Evolutionary conservation across 2,888 invertebrate genomes (phyloP).

Genomic region (Glaucopsyche alexis): DNA sequence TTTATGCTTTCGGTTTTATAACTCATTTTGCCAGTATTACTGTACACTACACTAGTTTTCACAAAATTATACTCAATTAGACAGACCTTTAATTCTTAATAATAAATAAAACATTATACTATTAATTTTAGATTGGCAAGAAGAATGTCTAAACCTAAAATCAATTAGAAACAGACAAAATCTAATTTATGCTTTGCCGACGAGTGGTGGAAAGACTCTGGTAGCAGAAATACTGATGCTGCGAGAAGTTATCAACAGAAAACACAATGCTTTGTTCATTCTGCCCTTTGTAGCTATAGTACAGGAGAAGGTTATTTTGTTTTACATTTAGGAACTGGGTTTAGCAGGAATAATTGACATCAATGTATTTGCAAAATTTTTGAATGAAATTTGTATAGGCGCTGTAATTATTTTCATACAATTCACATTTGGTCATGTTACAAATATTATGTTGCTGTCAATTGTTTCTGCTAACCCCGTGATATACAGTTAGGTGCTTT

Average conservation of each 20-base stretch:
- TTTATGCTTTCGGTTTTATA: background rate
- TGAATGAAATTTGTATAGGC: too few relatives aligned
- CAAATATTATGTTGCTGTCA: too few relatives aligned
- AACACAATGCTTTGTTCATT: constrained; percentile 92
- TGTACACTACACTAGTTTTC: too few relatives aligned
- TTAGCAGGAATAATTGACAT: too few relatives aligned
- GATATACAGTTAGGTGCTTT: too few relatives aligned
- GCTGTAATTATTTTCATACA: too few relatives aligned
- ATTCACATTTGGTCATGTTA: too few relatives aligned
- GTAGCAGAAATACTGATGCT: constrained; percentile 97
- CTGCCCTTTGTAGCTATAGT: constrained; percentile 98
- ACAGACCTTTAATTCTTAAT: too few relatives aligned
- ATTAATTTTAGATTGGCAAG: constrained; percentile 90
- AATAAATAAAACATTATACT: background rate
- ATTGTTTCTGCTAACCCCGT: too few relatives aligned
- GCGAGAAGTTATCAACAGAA: constrained; percentile 88
- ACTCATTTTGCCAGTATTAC: background rate
- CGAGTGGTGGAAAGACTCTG: constrained; percentile 98
- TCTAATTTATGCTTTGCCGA: constrained; percentile 95
- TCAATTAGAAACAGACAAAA: constrained; percentile 87
- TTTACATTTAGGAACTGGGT: background rate
- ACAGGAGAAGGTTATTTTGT: constrained; percentile 89
- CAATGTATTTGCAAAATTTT: too few relatives aligned
- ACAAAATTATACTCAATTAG: too few relatives aligned
- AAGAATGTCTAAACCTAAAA: constrained; percentile 91